A percentile compares a stretch with the other conserved stretches of the same genome.
These are phyloP conservation scores for Agriopis leucophaearia DNA, from an alignment of 2,888 invertebrate species.

Conservation along the genomic window DNA sequence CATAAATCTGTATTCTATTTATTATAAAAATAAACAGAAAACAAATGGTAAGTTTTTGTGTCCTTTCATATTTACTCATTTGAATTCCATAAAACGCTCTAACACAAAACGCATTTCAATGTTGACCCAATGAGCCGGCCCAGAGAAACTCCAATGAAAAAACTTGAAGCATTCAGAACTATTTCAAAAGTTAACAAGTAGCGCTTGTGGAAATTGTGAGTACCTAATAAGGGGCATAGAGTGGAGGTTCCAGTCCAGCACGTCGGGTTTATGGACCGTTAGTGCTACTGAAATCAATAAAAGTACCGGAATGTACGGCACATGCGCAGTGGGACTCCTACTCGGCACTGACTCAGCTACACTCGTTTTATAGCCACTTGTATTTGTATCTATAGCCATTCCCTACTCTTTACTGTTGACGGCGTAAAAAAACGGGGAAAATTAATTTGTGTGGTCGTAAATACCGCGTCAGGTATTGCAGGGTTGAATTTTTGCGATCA, in stretches of 20 bases:
- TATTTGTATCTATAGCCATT: constrained; percentile 85
- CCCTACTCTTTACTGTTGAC: constrained; percentile 81
- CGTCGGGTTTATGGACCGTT: constrained; percentile 87
- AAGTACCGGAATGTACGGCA: constrained; percentile 87
- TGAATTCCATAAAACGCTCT: background rate
- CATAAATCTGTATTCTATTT: too few relatives aligned
- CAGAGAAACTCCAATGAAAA: constrained; percentile 54
- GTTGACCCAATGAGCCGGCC: constrained; percentile 44
- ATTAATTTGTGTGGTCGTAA: constrained; percentile 72
- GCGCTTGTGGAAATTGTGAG: constrained; percentile 77
- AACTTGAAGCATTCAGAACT: constrained; percentile 48
- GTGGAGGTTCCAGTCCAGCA: constrained; percentile 80
- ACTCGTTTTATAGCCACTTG: constrained; percentile 86
- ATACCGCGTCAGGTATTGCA: constrained; percentile 55
- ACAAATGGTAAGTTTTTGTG: too few relatives aligned
- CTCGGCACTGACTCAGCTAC: constrained; percentile 83
- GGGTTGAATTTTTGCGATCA: constrained; percentile 57
- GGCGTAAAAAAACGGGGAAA: constrained; percentile 72
- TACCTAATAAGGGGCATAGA: constrained; percentile 83
- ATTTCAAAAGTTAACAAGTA: constrained; percentile 81
- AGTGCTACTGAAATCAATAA: constrained; percentile 91
- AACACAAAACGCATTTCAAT: constrained; percentile 16
- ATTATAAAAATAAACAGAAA: too few relatives aligned
- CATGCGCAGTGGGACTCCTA: constrained; percentile 78
- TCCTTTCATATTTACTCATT: background rate